Percentiles rank a stretch among this genome's conserved stretches.
Conservation (phyloP, 1,140 invertebrate genomes). For the Drosophila prosaltans region DNA sequence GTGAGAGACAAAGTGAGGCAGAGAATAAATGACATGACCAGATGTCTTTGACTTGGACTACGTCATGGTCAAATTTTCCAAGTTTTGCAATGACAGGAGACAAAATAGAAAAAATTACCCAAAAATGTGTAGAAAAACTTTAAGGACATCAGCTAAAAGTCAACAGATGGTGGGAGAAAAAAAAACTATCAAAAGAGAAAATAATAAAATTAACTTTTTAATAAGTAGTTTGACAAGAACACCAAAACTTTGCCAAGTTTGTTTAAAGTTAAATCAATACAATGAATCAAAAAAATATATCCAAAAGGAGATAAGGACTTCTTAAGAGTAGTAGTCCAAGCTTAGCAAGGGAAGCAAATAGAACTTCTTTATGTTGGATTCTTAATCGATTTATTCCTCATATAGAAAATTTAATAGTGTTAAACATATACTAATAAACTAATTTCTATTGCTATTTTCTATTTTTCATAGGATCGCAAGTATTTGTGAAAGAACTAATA, state of each 20-base stretch:
- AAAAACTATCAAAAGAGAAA: slow-evolving; percentile 1
- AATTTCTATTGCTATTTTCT: too few species aligned
- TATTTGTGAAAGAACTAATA: too few species aligned
- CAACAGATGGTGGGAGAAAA: not conserved
- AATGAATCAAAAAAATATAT: not conserved
- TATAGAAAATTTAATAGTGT: too few species aligned
- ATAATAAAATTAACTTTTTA: not conserved
- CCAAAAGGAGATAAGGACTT: too few species aligned
- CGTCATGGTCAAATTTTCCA: slow-evolving; percentile 5
- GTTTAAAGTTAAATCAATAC: not conserved
- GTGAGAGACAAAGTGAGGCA: not conserved
- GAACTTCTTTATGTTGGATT: too few species aligned
- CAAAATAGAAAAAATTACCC: not conserved
- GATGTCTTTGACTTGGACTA: slow-evolving; percentile 6
- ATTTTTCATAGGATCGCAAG: too few species aligned
- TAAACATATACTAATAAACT: too few species aligned
- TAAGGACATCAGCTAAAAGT: not conserved
- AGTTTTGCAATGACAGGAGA: slow-evolving; percentile 1
- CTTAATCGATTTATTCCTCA: too few species aligned
- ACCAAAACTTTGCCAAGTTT: not conserved
- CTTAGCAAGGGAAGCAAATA: too few species aligned
- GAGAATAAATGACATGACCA: slow-evolving; percentile 4
- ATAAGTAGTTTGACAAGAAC: not conserved
- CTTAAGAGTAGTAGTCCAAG: too few species aligned
- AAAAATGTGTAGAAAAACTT: slow-evolving; percentile 2